Evolutionary conservation across 2,888 invertebrate species (phyloP).

Genomic region (Sinhomidia bicolor): DNA sequence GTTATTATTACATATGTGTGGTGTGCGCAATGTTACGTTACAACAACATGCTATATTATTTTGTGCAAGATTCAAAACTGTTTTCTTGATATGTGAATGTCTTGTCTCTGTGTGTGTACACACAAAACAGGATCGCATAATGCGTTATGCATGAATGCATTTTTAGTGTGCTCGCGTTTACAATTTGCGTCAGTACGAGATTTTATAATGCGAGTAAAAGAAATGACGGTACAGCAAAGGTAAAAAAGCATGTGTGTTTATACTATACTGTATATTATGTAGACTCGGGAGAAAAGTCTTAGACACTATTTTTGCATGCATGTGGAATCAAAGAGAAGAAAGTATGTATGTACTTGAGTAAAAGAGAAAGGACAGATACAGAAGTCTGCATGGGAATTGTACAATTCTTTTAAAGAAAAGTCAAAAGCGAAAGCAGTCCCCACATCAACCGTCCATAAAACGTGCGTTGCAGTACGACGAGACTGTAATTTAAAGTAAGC

Average conservation of each 20-base stretch:
- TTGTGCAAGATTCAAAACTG: background rate
- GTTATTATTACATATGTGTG: too few species aligned
- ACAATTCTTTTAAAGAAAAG: background rate
- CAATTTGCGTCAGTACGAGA: slow-evolving; percentile 49
- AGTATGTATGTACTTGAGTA: background rate
- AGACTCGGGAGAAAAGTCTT: too few species aligned
- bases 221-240: background rate
- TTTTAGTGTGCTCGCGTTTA: slow-evolving; percentile 14
- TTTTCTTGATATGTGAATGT: background rate
- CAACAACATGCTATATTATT: too few species aligned
- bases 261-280: too few species aligned
- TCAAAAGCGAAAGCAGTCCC: background rate
- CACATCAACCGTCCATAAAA: background rate
- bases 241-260: too few species aligned
- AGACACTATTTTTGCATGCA: too few species aligned
- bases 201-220: slow-evolving; percentile 6
- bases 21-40: too few species aligned
- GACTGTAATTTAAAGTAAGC: background rate
- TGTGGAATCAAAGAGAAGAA: background rate
- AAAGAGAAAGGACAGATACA: background rate
- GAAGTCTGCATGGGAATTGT: background rate
- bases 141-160: slow-evolving; percentile 55
- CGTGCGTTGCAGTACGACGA: slow-evolving; percentile 7
- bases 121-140: background rate
- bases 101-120: background rate